Base-by-base conservation (phyloP, 2,888 invertebrate genomes). In the Melanchra persicariae region DNA sequence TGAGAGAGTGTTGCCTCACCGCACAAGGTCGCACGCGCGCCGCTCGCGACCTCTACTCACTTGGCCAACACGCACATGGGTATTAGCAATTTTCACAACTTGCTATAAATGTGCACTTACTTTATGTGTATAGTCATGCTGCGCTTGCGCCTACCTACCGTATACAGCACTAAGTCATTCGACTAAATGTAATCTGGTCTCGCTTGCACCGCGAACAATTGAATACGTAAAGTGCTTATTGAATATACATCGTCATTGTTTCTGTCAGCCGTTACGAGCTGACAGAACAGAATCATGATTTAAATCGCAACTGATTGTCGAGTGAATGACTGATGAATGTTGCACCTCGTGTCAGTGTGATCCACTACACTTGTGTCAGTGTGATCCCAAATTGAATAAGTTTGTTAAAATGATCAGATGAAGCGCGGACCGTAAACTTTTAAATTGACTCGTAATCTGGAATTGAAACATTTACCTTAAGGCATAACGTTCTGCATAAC, bases 51-150 rank as follows among this genome's bases (percentile, higher is more conserved):
- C 70, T 74, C 70, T 47, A 80, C 68, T n/a, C 55, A 43, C 52
- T 77, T 74, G 68, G 37, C 79, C 77, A 77, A 77, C 61, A 40
- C 69, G 58, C 58, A 51, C 54, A 51, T 77, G 40, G 54, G 40
- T 60, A 26, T 72, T 55, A 67, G 34, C 22, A 17, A 47, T 74
- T 66, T 66, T 40, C 37, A 43, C 51, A 65, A 61, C 4, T 62
- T 37, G n/a, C 57, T 40, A 40, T 58, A 58, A 43, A 40, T 37
- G 1, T 62, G 62, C 45, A 54, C 61, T 26, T 26, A 51, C 3
- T 10, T 8, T 40, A 22, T 37, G 26, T 59, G 30, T 68, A 19
- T 22, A 43, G 22, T 40, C 17, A 15, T 1, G 22, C 61, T 24
- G 65, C 43, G 37, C 52, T 37, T 37, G 37, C 37, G 37, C 37